phyloP scores from a whole-genome alignment of 2,113 vertebrate species.

The Platysternon megacephalum region DNA sequence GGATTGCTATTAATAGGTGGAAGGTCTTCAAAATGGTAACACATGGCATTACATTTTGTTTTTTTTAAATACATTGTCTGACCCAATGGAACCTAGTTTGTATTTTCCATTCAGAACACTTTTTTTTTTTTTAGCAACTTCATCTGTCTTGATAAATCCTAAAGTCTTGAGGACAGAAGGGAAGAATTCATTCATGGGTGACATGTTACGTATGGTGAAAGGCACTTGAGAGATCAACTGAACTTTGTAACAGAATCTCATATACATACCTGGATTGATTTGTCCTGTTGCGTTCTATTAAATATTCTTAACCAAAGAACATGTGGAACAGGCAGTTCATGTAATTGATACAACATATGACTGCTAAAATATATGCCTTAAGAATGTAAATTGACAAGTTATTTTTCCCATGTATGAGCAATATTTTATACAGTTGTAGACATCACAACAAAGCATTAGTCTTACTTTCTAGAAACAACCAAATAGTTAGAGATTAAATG shows the following conservation, averaged over 20 bases:
- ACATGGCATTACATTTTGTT: not conserved
- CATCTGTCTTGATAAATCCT: not conserved
- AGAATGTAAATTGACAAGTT: not conserved
- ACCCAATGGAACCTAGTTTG: not conserved
- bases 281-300: not conserved
- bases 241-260: not conserved
- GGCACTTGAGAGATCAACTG: not conserved
- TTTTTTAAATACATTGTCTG: not conserved
- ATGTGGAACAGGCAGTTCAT: not conserved
- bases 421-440: not conserved
- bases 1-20: not conserved
- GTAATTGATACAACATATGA: not conserved
- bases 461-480: not conserved
- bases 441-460: conserved; percentile 21
- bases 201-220: not conserved
- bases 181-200: not conserved
- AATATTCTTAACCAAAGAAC: not conserved
- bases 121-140: not conserved
- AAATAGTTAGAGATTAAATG: conserved; percentile 5
- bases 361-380: not conserved
- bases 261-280: not conserved
- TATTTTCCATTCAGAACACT: not conserved
- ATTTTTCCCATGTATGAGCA: not conserved
- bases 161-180: not conserved
- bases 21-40: not conserved